Conservation (phyloP, 1,140 invertebrate species). For the Trinorchestia longiramus region DNA sequence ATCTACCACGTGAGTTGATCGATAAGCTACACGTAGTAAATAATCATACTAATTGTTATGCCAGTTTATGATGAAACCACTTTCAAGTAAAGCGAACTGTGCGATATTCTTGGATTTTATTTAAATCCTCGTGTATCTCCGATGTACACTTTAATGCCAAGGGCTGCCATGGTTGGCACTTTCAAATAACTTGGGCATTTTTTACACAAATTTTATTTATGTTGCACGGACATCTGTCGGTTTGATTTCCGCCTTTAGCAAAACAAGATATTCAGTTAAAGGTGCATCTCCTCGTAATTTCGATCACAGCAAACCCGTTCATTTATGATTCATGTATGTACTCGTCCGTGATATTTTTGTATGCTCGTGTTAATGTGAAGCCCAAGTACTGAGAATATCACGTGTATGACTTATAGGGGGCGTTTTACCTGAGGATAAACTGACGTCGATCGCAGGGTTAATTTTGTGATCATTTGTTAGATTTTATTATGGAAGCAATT, state of each 20-base stretch:
- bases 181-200: neutral
- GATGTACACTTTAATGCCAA: neutral
- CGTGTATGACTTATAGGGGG: neutral
- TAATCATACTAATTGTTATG: neutral
- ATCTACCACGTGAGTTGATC: neutral
- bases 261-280: neutral
- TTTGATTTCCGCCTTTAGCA: neutral
- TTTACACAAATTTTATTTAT: neutral
- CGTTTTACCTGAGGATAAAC: neutral
- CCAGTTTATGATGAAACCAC: neutral
- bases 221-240: neutral
- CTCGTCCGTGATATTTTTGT: neutral
- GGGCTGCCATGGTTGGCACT: neutral
- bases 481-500: neutral
- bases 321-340: neutral
- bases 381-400: neutral
- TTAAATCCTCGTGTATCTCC: neutral
- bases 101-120: neutral
- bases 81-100: neutral
- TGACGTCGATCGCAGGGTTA: neutral
- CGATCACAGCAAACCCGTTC: neutral
- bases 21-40: neutral
- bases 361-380: neutral
- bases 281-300: neutral
- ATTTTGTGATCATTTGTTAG: neutral